Evolutionary conservation across 2,888 invertebrate genomes (phyloP).

Genomic region (Allygus modestus): DNA sequence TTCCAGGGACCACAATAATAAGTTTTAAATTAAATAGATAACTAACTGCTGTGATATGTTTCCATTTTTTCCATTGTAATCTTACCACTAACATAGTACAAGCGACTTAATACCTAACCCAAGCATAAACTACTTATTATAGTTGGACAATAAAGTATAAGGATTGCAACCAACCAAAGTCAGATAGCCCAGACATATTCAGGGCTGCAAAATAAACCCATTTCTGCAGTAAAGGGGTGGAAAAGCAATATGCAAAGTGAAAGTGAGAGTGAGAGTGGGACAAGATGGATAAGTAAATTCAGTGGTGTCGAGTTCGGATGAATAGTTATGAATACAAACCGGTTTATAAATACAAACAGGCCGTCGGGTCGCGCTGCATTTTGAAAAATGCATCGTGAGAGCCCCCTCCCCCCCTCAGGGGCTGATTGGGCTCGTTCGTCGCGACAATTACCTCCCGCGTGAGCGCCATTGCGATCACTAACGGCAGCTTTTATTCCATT

Average conservation of each 20-base stretch:
- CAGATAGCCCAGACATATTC: too few species aligned
- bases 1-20: too few species aligned
- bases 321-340: slow-evolving; percentile 59
- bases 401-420: neutral
- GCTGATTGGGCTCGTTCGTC: slow-evolving; percentile 43
- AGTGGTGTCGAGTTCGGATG: slow-evolving; percentile 45
- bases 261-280: slow-evolving; percentile 50
- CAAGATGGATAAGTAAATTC: slow-evolving; percentile 53
- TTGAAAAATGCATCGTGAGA: slow-evolving; percentile 39
- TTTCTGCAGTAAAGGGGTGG: slow-evolving; percentile 11
- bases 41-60: too few species aligned
- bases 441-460: slow-evolving; percentile 33
- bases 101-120: too few species aligned
- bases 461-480: slow-evolving; percentile 17
- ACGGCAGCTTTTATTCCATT: slow-evolving; percentile 50
- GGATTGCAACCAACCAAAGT: too few species aligned
- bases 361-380: slow-evolving; percentile 19
- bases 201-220: neutral
- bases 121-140: too few species aligned
- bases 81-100: too few species aligned
- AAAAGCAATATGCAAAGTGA: slow-evolving; percentile 53
- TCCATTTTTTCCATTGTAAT: too few species aligned
- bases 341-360: slow-evolving; percentile 58
- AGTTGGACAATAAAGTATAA: too few species aligned
- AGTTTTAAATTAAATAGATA: too few species aligned